Conservation (phyloP, 2,797 vertebrate genomes). For the Chromobotia macracanthus region DNA sequence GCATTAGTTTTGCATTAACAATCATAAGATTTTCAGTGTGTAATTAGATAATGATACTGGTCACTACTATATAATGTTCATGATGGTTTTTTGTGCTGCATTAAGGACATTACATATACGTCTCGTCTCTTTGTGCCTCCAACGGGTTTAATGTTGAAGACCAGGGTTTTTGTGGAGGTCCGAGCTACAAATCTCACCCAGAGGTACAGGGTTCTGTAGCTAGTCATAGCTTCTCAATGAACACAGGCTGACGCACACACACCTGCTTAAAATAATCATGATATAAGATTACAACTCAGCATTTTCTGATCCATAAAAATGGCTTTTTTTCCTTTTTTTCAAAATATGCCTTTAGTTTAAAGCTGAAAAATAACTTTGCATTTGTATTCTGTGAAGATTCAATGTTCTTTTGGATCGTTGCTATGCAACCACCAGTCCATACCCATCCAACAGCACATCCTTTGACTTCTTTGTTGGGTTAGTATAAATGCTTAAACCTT, state of each 20-base stretch:
- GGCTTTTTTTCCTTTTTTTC: too few relatives aligned
- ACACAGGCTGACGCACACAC: too few relatives aligned
- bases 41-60: background rate
- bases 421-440: conserved; percentile 67
- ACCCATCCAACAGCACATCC: conserved; percentile 55
- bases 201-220: conserved; percentile 57
- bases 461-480: conserved; percentile 77
- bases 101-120: conserved; percentile 67
- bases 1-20: too few relatives aligned
- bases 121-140: conserved; percentile 59
- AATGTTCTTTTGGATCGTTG: conserved; percentile 76
- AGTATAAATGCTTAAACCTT: conserved; percentile 50
- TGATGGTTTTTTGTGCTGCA: background rate
- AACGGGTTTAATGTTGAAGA: conserved; percentile 71
- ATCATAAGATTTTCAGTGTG: too few relatives aligned
- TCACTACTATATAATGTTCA: background rate
- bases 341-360: background rate
- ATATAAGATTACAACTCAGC: too few relatives aligned
- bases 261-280: too few relatives aligned
- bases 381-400: conserved; percentile 63
- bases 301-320: background rate
- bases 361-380: background rate
- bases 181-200: conserved; percentile 74
- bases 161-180: conserved; percentile 74
- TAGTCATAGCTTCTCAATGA: too few relatives aligned